Base-by-base conservation (phyloP, 1,140 invertebrate genomes). In the Drosophila arawakana region DNA sequence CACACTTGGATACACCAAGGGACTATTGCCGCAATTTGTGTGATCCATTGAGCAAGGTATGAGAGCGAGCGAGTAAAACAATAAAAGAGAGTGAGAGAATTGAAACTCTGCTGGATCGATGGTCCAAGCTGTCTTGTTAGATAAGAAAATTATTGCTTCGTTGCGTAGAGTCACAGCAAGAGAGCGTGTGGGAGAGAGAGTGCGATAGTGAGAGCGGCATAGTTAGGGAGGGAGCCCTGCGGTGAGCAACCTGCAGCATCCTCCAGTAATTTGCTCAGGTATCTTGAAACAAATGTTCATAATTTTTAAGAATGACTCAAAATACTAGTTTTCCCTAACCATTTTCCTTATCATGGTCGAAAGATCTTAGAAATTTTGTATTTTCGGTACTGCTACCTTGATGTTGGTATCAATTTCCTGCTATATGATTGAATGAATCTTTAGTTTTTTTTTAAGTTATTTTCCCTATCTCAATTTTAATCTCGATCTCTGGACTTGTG, bases 281-380 rank as follows among this genome's bases (percentile, higher is more conserved):
- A 89, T 80, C 62, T 88, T 80, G 71, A 70, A 88, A 78, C 73
- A 89, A 88, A 89, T 89, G 84, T 81, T 89, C 84, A 89, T 89
- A 89, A 89, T 89, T 89, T 88, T 89, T 84, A 90, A 89, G 84
- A 89, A 89, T 89, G 84, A 89, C 84, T 89, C 75, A 77, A 70
- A 80, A 30, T 30, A 30, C 25, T 74, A 74, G 70, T 78, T 60
- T 68, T 71, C 49, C 65, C 59, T 37, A 30, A 30, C 25, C 25
- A 30, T 39, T 6, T 41, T 57, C 37, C 62, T 80, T 88, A 88
- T 88, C 83, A 70, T 21, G n/a, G 55, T 41, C 41, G n/a, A 61
- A 57, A 68, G 74, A 88, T 88, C 84, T 65, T 49, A 7, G 13
- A 37, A 30, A 5, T 30, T 30, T 30, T 13, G 5, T 41, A 50